These are phyloP conservation scores for Ancistrus triradiatus DNA, from an alignment of 2,113 vertebrate genomes.

Conservation along the genomic window DNA sequence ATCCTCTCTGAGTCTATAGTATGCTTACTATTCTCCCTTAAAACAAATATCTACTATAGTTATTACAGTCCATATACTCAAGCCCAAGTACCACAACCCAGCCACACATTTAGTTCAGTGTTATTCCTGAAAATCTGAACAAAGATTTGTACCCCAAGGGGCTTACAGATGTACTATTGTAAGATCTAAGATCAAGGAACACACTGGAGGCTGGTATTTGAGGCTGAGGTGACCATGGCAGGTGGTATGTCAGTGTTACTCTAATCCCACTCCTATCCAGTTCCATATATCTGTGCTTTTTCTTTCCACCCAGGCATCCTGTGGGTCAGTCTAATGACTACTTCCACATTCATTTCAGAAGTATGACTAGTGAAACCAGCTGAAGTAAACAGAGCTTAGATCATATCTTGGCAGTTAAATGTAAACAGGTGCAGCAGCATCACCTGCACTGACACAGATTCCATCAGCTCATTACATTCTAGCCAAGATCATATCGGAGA, in stretches of 20 bases:
- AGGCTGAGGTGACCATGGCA: constrained; percentile 12
- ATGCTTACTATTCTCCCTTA: too few relatives aligned
- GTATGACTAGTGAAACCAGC: neutral
- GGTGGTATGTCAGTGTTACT: constrained; percentile 17
- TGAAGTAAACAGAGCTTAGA: neutral
- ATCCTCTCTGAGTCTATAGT: too few relatives aligned
- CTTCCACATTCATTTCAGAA: constrained; percentile 20
- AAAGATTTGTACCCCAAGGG: constrained; percentile 13
- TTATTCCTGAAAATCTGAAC: neutral
- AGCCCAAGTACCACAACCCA: constrained; percentile 11
- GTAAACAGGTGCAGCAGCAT: constrained; percentile 24
- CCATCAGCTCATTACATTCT: constrained; percentile 2
- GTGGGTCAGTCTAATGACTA: constrained; percentile 1
- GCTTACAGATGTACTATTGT: constrained; percentile 6
- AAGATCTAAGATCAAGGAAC: constrained; percentile 16
- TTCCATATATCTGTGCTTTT: neutral
- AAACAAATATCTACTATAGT: too few relatives aligned
- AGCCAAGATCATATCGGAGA: neutral
- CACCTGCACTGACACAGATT: constrained; percentile 22
- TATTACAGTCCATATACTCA: too few relatives aligned
- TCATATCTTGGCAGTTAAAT: constrained; percentile 17
- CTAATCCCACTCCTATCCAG: constrained; percentile 18
- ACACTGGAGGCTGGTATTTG: neutral
- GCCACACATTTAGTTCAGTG: too few relatives aligned
- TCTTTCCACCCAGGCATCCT: constrained; percentile 9